Evolutionary conservation across 2,888 invertebrate genomes (phyloP), one percentile per base, ranked within the genome.

Genomic region (Pammene fasciana): DNA sequence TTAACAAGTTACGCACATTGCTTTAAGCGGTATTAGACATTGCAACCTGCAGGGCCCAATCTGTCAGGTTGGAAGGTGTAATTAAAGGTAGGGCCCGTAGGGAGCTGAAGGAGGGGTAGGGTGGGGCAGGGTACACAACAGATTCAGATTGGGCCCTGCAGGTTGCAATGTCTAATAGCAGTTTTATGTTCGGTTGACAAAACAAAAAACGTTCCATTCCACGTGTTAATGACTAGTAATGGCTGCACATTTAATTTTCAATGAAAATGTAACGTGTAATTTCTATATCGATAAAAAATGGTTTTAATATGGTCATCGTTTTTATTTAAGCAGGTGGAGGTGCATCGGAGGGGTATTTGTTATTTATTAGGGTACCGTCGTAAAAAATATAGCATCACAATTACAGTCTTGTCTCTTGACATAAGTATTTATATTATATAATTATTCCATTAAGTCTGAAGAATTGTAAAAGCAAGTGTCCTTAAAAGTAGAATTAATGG

Each of bases 251-350:
- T 65, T 65, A 70, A 65, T 70, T 54, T 48, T 48, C 59, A 54
- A 65, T 65, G 65, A 71, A 71, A 65, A 56, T 71, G 70, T 72
- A 73, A 72, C 71, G 71, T 75, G 72, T 79, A 80, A 78, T 81
- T 79, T 79, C 75, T 72, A 76, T 76, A 76, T 38, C 75, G 75
- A 78, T 77, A 75, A 78, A 76, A 77, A 78, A 78, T 77, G 73
- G 79, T 78, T 82, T 82, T 78, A 80, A 78, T 85, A 86, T 79
- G 83, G 82, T 76, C 81, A 85, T 81, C 77, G 75, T 89, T 89
- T 87, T 86, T 79, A 77, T 75, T n/a, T 61, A 73, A 76, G 90
- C 90, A 91, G 91, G 91, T 90, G 90, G 82, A 60, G 76, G 72
- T 54, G 75, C 73, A 86, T 85, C 81, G 79, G 80, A 77, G 79